Evolutionary conservation across 1,140 invertebrate genomes (phyloP).

Genomic region (Drosophila fuyamai): DNA sequence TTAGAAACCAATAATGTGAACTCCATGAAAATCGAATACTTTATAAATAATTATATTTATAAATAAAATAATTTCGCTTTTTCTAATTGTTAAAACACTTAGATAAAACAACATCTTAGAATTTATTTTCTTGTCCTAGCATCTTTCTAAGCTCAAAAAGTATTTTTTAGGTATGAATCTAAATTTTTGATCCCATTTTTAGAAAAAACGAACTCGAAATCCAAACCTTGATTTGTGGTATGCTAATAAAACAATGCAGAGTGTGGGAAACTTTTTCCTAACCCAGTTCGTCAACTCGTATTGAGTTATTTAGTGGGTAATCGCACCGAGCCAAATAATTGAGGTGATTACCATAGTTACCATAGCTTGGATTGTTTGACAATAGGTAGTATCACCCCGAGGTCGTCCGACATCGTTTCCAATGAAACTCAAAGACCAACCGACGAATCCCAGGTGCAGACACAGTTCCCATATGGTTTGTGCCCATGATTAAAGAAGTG

Average conservation of each 20-base stretch:
- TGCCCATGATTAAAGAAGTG: slow-evolving; percentile 27
- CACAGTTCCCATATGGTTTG: slow-evolving; percentile 48
- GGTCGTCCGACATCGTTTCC: slow-evolving; percentile 11
- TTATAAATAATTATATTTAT: no score
- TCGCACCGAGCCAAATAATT: slow-evolving; percentile 33
- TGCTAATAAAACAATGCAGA: slow-evolving; percentile 2
- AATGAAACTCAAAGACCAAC: neutral
- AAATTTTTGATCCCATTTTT: neutral
- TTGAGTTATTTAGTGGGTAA: slow-evolving; percentile 46
- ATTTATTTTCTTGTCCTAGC: no score
- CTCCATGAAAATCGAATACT: no score
- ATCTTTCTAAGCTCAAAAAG: neutral
- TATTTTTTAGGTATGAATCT: neutral
- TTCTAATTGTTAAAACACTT: no score
- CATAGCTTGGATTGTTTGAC: slow-evolving; percentile 35
- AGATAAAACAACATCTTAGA: no score
- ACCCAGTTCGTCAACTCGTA: slow-evolving; percentile 47
- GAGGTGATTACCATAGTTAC: slow-evolving; percentile 50
- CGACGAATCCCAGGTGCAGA: slow-evolving; percentile 5
- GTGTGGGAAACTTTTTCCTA: slow-evolving; percentile 37
- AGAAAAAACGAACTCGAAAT: neutral
- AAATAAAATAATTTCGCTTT: neutral
- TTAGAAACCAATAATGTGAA: neutral
- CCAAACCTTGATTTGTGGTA: neutral
- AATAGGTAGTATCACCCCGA: slow-evolving; percentile 11